Base-by-base conservation (phyloP, 1,140 invertebrate species). In the Zaprionus ghesquierei region DNA sequence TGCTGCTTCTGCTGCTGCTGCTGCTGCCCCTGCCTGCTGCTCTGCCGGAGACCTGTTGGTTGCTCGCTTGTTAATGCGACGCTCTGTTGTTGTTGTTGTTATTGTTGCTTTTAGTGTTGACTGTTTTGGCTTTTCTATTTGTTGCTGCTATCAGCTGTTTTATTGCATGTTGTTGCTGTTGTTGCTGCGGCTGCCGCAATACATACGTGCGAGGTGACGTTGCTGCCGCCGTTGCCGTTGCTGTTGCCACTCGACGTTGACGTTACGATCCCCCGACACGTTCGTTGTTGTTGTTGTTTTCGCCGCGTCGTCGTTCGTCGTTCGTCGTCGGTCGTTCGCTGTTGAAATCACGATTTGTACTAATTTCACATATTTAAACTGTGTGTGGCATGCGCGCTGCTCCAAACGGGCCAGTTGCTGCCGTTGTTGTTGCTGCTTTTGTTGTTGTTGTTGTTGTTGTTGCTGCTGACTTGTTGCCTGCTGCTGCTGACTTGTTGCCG, bases 271-370 rank as follows among this genome's bases (percentile, higher is more conserved):
- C 82, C 70, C 75, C 81, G 62, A 71, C 69, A 68, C 69, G 69
- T 68, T 72, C 69, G 79, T 56, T 77, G 79, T 55, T 56, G 72
- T 58, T 72, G 69, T 75, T 70, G 77, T 79, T 77, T 84, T 89
- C 81, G 86, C 79, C 60, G 78, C 79, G 5, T 41, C 35, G 35
- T 41, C 35, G 27, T 81, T 79, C 86, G 81, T 89, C 85, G 86
- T 76, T 79, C 75, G 80, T 80, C 81, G 89, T 86, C 81, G 74
- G 89, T 91, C 86, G 86, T 91, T 91, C 90, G 87, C 90, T 91
- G 90, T 91, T 91, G 90, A 91, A 91, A 91, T 91, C 90, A 91
- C 90, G 86, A 91, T 91, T 91, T 91, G 90, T 91, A 91, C 90
- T 91, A 91, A 91, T 91, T 91, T 91, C 89, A 91, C 84, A 90